Evolutionary conservation across 2,113 vertebrate species (phyloP).

Genomic region (Eurystomus gularis): DNA sequence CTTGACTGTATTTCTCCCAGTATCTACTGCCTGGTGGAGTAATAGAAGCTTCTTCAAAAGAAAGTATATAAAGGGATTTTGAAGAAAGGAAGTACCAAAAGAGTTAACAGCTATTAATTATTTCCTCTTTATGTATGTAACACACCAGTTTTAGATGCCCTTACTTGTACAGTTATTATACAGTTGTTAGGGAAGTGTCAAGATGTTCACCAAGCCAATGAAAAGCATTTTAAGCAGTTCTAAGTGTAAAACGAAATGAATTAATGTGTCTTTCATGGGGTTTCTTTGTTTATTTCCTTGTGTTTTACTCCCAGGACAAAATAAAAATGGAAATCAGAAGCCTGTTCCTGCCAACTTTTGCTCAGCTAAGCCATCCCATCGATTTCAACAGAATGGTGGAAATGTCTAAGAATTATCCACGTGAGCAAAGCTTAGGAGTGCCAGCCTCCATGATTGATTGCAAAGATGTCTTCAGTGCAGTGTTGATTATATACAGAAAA

Average conservation of each 20-base stretch:
- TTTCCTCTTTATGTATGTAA: not conserved
- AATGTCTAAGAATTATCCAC: not conserved
- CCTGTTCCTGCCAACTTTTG: not conserved
- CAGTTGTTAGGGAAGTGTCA: not conserved
- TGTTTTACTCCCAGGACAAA: slow-evolving; percentile 8
- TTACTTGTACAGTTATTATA: not conserved
- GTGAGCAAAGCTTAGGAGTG: not conserved
- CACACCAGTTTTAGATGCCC: not conserved
- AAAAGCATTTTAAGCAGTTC: not conserved
- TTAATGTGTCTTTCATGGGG: not conserved
- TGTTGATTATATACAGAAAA: slow-evolving; percentile 9
- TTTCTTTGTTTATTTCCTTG: not conserved
- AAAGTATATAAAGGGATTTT: not conserved
- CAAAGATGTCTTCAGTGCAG: not conserved
- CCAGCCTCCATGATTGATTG: not conserved
- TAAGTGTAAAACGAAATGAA: not conserved
- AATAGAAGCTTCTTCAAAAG: not conserved
- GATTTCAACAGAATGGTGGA: not conserved
- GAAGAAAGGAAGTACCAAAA: not conserved
- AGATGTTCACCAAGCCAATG: not conserved
- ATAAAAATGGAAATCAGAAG: not conserved
- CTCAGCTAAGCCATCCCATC: not conserved
- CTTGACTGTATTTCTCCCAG: not conserved
- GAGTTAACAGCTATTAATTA: not conserved
- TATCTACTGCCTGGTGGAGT: not conserved